Evolutionary conservation across 2,888 invertebrate species (phyloP).

Genomic region (Drosophila tanythrix): DNA sequence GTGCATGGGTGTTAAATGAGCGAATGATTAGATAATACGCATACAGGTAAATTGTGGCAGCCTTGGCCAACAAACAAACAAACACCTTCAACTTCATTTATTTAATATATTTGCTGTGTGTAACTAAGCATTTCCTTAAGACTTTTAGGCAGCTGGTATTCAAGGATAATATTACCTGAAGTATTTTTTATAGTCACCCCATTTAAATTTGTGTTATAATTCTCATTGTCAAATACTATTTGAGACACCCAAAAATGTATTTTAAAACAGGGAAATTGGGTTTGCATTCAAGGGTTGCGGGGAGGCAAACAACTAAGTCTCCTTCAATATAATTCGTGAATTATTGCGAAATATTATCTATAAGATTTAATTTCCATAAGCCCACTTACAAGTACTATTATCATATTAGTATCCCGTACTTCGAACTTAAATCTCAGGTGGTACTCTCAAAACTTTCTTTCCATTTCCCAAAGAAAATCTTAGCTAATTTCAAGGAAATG

Average conservation of each 20-base stretch:
- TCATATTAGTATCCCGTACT: not conserved
- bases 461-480: not conserved
- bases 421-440: not conserved
- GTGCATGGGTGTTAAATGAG: slow-evolving; percentile 44
- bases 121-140: not conserved
- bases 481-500: not conserved
- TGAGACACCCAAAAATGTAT: not conserved
- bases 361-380: not conserved
- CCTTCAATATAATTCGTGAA: not conserved
- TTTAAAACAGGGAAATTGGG: not conserved
- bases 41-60: not conserved
- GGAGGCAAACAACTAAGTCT: not conserved
- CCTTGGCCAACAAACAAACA: not conserved
- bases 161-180: not conserved
- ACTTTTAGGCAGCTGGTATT: not conserved
- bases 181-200: not conserved
- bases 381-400: too few species aligned
- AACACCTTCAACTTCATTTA: not conserved
- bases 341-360: not conserved
- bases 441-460: not conserved
- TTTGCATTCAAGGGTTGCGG: not conserved
- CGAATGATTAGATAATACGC: slow-evolving; percentile 44
- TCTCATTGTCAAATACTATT: not conserved
- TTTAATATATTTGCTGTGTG: not conserved
- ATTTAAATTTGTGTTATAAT: not conserved